A percentile compares a stretch with the other conserved stretches of the same genome.
These are phyloP conservation scores for Cephus spinipes DNA, from an alignment of 2,888 invertebrate genomes.

Conservation along the genomic window DNA sequence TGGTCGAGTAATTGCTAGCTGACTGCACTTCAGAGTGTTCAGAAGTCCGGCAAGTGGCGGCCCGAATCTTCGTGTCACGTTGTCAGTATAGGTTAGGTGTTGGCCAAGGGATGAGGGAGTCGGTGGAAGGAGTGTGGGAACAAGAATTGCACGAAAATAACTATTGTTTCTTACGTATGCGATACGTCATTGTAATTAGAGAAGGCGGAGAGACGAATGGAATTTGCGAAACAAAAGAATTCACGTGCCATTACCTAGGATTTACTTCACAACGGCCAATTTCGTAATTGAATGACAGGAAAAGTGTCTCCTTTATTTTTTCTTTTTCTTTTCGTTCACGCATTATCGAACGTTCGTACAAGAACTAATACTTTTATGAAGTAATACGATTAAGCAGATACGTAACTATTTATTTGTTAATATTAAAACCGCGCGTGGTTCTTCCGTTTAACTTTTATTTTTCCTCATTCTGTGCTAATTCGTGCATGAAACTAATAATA, in stretches of 20 bases:
- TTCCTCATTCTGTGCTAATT: background rate
- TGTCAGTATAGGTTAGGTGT: background rate
- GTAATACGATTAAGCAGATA: background rate
- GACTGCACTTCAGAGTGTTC: conserved; percentile 46
- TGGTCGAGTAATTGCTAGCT: background rate
- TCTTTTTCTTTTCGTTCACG: background rate
- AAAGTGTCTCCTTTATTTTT: background rate
- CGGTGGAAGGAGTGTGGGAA: background rate
- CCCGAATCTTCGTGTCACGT: background rate
- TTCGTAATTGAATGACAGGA: background rate
- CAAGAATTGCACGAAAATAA: background rate
- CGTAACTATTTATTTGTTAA: background rate
- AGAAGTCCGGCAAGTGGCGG: conserved; percentile 43
- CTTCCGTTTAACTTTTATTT: background rate
- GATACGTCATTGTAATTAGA: background rate
- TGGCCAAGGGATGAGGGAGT: background rate
- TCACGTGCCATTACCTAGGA: background rate
- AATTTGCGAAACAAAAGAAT: background rate
- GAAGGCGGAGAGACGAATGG: background rate
- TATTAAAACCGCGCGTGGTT: background rate
- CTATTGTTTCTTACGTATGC: background rate
- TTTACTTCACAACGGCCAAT: background rate
- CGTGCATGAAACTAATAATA: background rate
- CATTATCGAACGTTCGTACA: background rate
- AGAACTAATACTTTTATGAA: background rate